phyloP scores from a whole-genome alignment of 2,797 vertebrate species.

The Trachops cirrhosus region DNA sequence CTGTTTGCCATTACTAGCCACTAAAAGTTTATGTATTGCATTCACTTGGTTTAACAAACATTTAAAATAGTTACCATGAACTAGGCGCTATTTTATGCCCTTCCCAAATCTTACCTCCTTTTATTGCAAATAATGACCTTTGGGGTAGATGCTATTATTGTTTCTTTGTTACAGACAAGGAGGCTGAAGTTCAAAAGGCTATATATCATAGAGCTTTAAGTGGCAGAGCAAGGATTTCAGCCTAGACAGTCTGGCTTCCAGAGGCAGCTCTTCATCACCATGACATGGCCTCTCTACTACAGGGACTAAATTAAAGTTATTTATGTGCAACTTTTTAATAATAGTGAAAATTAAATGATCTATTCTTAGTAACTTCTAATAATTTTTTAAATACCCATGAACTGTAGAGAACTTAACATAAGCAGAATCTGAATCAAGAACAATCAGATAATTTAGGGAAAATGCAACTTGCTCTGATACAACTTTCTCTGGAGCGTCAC shows the following conservation, averaged over 20 bases:
- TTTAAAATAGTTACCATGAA: not conserved
- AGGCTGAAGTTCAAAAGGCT: not conserved
- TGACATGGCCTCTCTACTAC: not conserved
- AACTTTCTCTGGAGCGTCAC: not conserved
- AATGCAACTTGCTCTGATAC: not conserved
- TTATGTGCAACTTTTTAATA: not conserved
- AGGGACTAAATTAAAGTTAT: not conserved
- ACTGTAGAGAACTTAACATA: not conserved
- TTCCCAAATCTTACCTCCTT: not conserved
- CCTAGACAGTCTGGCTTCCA: no score
- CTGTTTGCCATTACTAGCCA: not conserved
- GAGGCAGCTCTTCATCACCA: not conserved
- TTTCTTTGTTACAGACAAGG: not conserved
- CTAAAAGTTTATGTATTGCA: not conserved
- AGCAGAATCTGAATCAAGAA: not conserved
- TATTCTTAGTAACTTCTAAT: not conserved
- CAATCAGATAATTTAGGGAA: not conserved
- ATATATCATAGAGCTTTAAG: not conserved
- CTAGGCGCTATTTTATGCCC: not conserved
- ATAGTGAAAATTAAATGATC: not conserved
- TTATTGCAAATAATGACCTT: not conserved
- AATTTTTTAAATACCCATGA: not conserved
- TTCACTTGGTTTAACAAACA: not conserved
- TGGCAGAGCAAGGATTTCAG: not conserved
- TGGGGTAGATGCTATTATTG: not conserved